A percentile compares a stretch with the other conserved stretches of the same genome.
phyloP scores from a whole-genome alignment of 2,888 invertebrate species.

The Malthinus flaveolus region DNA sequence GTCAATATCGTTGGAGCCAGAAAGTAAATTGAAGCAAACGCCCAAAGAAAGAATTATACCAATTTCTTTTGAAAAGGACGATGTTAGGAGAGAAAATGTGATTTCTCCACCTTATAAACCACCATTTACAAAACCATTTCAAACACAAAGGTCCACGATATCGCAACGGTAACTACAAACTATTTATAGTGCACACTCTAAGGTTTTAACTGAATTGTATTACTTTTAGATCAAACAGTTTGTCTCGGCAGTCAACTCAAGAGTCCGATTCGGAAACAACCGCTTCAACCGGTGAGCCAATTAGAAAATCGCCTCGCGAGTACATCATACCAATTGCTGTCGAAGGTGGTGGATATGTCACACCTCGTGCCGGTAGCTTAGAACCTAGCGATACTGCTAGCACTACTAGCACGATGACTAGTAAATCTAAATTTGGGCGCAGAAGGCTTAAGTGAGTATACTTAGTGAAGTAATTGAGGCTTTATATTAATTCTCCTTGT shows the following conservation, averaged over 20 bases:
- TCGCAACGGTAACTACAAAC: conserved; percentile 45
- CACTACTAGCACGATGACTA: conserved; percentile 60
- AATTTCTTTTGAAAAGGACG: conserved; percentile 58
- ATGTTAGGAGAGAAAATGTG: conserved; percentile 43
- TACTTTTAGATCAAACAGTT: conserved; percentile 48
- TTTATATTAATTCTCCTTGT: conserved; percentile 37
- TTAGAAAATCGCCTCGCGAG: conserved; percentile 86
- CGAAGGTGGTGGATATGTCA: conserved; percentile 86
- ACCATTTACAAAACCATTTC: conserved; percentile 56
- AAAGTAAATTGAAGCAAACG: conserved; percentile 44
- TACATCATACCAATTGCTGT: conserved; percentile 93
- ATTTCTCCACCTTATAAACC: conserved; percentile 53
- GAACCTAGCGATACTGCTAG: conserved; percentile 71
- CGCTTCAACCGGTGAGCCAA: conserved; percentile 67
- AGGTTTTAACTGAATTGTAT: conserved; percentile 3
- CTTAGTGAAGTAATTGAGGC: neutral
- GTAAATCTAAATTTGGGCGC: conserved; percentile 55
- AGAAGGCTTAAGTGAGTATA: conserved; percentile 64
- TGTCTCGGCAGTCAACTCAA: conserved; percentile 67
- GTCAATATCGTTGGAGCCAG: conserved; percentile 62
- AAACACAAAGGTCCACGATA: conserved; percentile 55
- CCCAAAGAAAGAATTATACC: conserved; percentile 71
- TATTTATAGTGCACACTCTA: too few relatives aligned
- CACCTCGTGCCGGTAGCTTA: conserved; percentile 74
- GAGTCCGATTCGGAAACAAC: conserved; percentile 72